A percentile compares a stretch with the other conserved stretches of the same genome.
phyloP scores from a whole-genome alignment of 2,888 invertebrate genomes.

The Drosophila monieri region DNA sequence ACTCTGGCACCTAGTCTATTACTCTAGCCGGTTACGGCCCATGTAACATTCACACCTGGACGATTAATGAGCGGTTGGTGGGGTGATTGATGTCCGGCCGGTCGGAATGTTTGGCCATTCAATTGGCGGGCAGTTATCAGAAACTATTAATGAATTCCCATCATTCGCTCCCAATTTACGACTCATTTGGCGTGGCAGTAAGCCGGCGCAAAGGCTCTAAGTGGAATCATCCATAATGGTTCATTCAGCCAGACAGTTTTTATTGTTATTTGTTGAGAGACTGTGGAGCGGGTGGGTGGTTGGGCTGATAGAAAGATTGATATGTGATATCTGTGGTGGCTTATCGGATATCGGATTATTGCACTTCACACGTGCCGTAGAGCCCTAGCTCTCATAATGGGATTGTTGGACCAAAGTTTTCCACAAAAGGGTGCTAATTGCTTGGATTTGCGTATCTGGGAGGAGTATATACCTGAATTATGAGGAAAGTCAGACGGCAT shows the following conservation, averaged over 20 bases:
- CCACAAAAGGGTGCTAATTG: slow-evolving; percentile 75
- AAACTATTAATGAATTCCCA: slow-evolving; percentile 61
- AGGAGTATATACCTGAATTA: slow-evolving; percentile 2
- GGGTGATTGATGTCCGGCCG: slow-evolving; percentile 63
- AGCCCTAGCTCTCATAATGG: slow-evolving; percentile 35
- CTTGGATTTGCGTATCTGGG: slow-evolving; percentile 22
- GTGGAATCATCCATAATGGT: slow-evolving; percentile 69
- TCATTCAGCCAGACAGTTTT: slow-evolving; percentile 31
- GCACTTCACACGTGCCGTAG: slow-evolving; percentile 64
- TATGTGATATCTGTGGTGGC: slow-evolving; percentile 51
- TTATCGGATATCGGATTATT: slow-evolving; percentile 37
- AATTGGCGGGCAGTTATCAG: slow-evolving; percentile 69
- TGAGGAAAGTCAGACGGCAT: slow-evolving; percentile 30
- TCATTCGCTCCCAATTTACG: slow-evolving; percentile 60
- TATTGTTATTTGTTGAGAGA: not conserved
- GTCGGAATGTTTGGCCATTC: slow-evolving; percentile 56
- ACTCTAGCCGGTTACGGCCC: too few species aligned
- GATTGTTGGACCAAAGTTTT: slow-evolving; percentile 66
- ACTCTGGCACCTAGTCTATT: slow-evolving; percentile 54
- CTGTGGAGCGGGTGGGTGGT: not conserved
- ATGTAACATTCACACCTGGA: slow-evolving; percentile 43
- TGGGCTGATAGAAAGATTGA: slow-evolving; percentile 57
- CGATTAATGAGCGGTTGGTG: too few species aligned
- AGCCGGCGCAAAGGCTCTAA: slow-evolving; percentile 44
- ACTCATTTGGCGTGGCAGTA: slow-evolving; percentile 64